phyloP scores from a whole-genome alignment of 2,113 vertebrate genomes.

The Eulemur macaco region DNA sequence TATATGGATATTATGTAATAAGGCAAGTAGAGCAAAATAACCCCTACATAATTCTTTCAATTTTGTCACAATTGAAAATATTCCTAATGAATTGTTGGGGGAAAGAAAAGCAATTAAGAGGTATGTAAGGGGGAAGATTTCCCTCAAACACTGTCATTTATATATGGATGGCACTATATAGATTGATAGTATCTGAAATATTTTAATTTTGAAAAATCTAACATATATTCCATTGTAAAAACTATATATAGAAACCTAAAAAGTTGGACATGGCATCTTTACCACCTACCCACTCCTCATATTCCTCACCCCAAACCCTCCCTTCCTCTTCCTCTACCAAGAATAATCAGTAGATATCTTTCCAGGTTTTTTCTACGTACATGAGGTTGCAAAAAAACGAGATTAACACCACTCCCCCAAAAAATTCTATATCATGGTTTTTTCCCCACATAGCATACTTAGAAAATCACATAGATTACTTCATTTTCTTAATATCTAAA shows the following conservation, averaged over 20 bases:
- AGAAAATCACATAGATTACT: not conserved
- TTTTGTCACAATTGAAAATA: not conserved
- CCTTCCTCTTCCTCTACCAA: not conserved
- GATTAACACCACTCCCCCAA: not conserved
- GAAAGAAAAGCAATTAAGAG: not conserved
- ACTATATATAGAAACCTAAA: not conserved
- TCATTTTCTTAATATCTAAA: not conserved
- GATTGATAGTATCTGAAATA: not conserved
- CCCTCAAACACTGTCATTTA: not conserved
- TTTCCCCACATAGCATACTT: not conserved
- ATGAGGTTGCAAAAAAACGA: not conserved
- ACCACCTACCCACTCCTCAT: not conserved
- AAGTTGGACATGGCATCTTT: not conserved
- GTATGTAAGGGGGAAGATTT: not conserved
- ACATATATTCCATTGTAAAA: not conserved
- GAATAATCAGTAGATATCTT: not conserved
- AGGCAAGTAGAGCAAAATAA: not conserved
- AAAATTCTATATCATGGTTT: not conserved
- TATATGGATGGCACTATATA: not conserved
- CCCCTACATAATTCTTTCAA: not conserved
- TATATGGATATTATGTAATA: not conserved
- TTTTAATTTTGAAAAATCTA: not conserved
- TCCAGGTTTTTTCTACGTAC: not conserved
- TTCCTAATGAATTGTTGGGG: conserved; percentile 8
- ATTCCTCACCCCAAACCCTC: not conserved